Evolutionary conservation across 2,113 vertebrate genomes (phyloP), one percentile per base, ranked within the genome.

Genomic region (Nyctereutes procyonoides): DNA sequence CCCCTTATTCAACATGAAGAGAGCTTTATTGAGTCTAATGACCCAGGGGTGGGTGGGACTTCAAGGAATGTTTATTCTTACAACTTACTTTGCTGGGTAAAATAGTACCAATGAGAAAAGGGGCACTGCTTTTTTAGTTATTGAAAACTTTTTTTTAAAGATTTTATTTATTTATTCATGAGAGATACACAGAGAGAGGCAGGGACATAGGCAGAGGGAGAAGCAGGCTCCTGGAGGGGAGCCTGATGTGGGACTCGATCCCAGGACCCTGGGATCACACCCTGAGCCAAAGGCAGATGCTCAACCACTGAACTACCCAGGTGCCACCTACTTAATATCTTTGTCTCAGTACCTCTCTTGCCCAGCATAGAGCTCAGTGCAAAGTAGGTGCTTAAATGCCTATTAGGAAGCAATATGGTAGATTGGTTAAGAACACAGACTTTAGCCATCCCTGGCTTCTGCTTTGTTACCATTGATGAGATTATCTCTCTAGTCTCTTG

Each of bases 401-500:
- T 96, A 7, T 24, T 84, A 58, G 14, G 22, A 84, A 82, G 60
- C 79, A 67, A 28, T 77, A 24, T 51, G 30, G 69, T 60, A 13
- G 55, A 58, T 82, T 20, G 26, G 51, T 88, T 74, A 93, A 51
- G 17, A 89, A 73, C 26, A 73, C 8, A 88, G 58, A n/a, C 35
- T 89, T 3, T 58, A 67, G 71, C 2, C 32, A 14, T 80, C 32
- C 48, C 84, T 77, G 53, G 76, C 32, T 97, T 96, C 69, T 2
- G 38, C 14, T n/a, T 93, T 48, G 14, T 67, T 2, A 14, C 38
- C 24, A 4, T 48, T 51, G 81, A 56, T 93, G 89, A 98, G 97
- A 96, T 98, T 83, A 89, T 90, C 98, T 96, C 62, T 98, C 26
- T 71, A 87, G 89, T 97, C 13, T 65, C 76, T n/a, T 69, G 2